Conservation (phyloP, 2,888 invertebrate species). For the Ectemnius lituratus region DNA sequence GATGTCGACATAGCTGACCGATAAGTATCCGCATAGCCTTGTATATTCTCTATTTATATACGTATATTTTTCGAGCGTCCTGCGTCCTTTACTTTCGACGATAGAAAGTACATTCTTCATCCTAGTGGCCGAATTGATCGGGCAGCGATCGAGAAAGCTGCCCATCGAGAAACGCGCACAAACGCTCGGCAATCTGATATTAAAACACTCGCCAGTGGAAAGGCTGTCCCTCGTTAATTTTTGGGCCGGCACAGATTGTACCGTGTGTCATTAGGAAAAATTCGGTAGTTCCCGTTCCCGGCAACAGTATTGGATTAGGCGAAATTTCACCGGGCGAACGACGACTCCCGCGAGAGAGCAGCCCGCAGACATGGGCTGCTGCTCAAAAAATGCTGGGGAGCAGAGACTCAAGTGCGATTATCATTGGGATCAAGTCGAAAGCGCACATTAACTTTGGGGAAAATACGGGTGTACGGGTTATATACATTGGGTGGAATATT, state of each 20-base stretch:
- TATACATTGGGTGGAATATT: slow-evolving; percentile 27
- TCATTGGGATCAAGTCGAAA: slow-evolving; percentile 48
- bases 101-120: slow-evolving; percentile 35
- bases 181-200: no score
- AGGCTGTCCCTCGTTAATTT: no score
- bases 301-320: background rate
- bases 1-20: no score
- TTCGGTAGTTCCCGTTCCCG: background rate
- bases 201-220: no score
- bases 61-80: slow-evolving; percentile 51
- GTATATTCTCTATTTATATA: slow-evolving; percentile 28
- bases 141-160: slow-evolving; percentile 1
- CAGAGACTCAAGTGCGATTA: slow-evolving; percentile 40
- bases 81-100: slow-evolving; percentile 46
- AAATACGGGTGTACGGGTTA: slow-evolving; percentile 22
- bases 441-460: slow-evolving; percentile 46
- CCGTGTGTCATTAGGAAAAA: no score
- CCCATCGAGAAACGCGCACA: no score
- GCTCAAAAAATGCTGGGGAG: background rate
- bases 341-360: background rate
- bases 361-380: background rate
- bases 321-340: background rate
- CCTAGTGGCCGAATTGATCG: slow-evolving; percentile 35
- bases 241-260: no score
- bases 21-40: background rate